Conservation (phyloP, 2,113 vertebrate species). For the Halcyon senegalensis region DNA sequence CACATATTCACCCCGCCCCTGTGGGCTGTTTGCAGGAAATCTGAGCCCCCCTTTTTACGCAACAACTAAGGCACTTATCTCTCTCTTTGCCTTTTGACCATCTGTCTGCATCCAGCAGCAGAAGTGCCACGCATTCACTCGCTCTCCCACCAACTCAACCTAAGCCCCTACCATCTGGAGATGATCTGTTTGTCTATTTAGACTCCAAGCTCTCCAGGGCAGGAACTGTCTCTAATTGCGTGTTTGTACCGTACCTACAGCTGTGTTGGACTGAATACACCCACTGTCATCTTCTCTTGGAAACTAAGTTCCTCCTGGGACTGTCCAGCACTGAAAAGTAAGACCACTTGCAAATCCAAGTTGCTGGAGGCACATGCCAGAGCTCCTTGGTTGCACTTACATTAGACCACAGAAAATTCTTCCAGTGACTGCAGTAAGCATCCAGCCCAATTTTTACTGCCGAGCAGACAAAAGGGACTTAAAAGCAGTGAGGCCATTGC, state of each 20-base stretch:
- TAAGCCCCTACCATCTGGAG: conserved; percentile 64
- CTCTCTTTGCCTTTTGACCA: not conserved
- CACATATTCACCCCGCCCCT: not conserved
- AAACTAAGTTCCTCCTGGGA: conserved; percentile 50
- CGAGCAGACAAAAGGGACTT: conserved; percentile 8
- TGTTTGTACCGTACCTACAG: conserved; percentile 68
- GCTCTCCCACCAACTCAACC: conserved; percentile 56
- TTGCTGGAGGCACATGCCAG: conserved; percentile 62
- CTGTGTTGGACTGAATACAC: conserved; percentile 64
- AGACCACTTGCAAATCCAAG: conserved; percentile 62
- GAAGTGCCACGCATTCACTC: conserved; percentile 47
- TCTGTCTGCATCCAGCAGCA: conserved; percentile 25
- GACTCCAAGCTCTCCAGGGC: conserved; percentile 65
- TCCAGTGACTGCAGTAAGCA: conserved; percentile 43
- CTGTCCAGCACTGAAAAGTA: conserved; percentile 61
- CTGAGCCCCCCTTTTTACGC: not conserved
- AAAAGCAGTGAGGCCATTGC: not conserved
- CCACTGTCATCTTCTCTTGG: conserved; percentile 68
- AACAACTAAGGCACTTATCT: not conserved
- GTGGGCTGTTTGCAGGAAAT: not conserved
- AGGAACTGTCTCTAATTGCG: conserved; percentile 63
- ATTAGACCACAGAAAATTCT: conserved; percentile 60
- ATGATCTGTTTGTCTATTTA: conserved; percentile 71
- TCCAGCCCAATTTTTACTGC: conserved; percentile 31
- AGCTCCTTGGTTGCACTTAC: conserved; percentile 55